Evolutionary conservation across 2,888 invertebrate genomes (phyloP).

Genomic region (Drosophila nigricruria): DNA sequence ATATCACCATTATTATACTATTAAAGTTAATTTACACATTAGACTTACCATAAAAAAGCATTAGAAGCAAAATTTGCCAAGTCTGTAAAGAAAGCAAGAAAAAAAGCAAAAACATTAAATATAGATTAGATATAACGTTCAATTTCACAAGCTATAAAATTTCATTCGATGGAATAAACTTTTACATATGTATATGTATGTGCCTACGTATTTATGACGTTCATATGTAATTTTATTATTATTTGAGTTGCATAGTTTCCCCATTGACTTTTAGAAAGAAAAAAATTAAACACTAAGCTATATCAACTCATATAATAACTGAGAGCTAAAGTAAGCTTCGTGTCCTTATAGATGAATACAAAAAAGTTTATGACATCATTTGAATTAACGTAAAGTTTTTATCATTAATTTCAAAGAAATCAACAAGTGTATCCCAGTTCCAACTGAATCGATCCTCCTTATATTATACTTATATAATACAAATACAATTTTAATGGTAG

Average conservation of each 20-base stretch:
- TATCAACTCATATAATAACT: no score
- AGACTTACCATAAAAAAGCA: constrained; percentile 66
- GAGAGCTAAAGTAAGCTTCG: no score
- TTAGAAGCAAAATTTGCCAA: constrained; percentile 23
- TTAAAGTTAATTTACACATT: constrained; percentile 18
- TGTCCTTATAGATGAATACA: no score
- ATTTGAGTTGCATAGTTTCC: constrained; percentile 1
- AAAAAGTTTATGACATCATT: no score
- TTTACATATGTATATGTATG: no score
- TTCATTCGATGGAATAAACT: not conserved
- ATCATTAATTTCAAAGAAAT: no score
- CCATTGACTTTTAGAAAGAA: constrained; percentile 2
- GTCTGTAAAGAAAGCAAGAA: constrained; percentile 49
- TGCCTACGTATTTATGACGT: constrained; percentile 4
- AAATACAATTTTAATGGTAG: no score
- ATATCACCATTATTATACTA: constrained; percentile 4
- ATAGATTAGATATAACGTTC: constrained; percentile 30
- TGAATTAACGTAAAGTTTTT: no score
- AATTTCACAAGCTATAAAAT: constrained; percentile 10
- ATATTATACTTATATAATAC: no score
- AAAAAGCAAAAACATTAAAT: constrained; percentile 25
- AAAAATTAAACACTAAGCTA: no score
- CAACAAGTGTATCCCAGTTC: no score
- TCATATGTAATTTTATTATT: constrained; percentile 3
- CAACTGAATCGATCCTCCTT: no score